phyloP scores from a whole-genome alignment of 1,140 invertebrate species.

The Coenobita brevimanus region DNA sequence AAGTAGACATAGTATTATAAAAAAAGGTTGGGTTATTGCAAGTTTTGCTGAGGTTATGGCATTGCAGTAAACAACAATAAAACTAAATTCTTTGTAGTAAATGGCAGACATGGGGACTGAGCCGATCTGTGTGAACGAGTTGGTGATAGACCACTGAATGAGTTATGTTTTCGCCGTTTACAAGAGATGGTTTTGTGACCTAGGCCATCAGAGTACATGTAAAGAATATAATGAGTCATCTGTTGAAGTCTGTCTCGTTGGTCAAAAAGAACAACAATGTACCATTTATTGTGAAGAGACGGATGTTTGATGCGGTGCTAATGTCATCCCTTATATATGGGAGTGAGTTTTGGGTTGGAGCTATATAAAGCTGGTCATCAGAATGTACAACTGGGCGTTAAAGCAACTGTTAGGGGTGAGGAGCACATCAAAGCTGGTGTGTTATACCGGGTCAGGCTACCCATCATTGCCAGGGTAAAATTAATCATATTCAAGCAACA shows the following conservation, averaged over 20 bases:
- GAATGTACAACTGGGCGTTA: slow-evolving; percentile 8
- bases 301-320: slow-evolving; percentile 21
- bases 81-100: too few species aligned
- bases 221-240: slow-evolving; percentile 3
- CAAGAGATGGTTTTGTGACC: not conserved
- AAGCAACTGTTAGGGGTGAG: slow-evolving; percentile 6
- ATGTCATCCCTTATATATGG: slow-evolving; percentile 22
- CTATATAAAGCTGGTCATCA: not conserved
- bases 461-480: not conserved
- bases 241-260: slow-evolving; percentile 36
- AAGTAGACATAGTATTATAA: too few species aligned
- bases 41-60: too few species aligned
- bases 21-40: too few species aligned
- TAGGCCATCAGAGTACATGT: not conserved
- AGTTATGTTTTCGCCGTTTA: slow-evolving; percentile 6
- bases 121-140: too few species aligned
- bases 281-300: slow-evolving; percentile 32
- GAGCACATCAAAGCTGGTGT: slow-evolving; percentile 15
- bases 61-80: too few species aligned
- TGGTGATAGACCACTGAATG: too few species aligned
- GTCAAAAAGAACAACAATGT: slow-evolving; percentile 42
- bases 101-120: too few species aligned
- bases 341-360: slow-evolving; percentile 29
- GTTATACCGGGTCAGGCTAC: slow-evolving; percentile 7
- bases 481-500: not conserved